Percentiles rank a stretch among this genome's conserved stretches.
phyloP scores from a whole-genome alignment of 1,140 invertebrate genomes.

The Lepeophtheirus salmonis region DNA sequence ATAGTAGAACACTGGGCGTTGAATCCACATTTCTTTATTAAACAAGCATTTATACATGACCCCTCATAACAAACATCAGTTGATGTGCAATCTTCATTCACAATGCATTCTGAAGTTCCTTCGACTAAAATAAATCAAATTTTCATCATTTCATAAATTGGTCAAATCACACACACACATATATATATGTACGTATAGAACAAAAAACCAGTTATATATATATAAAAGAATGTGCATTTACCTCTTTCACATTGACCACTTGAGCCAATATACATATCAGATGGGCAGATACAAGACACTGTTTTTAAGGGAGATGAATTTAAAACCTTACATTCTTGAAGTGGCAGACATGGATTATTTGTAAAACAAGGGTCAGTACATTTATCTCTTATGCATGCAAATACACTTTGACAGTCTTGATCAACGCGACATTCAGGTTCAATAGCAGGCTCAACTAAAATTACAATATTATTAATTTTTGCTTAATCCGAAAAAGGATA shows the following conservation, averaged over 20 bases:
- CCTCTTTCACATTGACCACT: conserved; percentile 6
- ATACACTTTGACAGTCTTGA: conserved; percentile 46
- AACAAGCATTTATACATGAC: not conserved
- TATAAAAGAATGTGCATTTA: not conserved
- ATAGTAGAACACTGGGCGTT: conserved; percentile 24
- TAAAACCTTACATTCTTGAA: not conserved
- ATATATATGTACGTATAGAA: conserved; percentile 32
- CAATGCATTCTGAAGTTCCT: conserved; percentile 38
- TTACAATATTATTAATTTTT: not conserved
- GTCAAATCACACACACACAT: too few species aligned
- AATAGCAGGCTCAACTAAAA: not conserved
- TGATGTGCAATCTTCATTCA: conserved; percentile 47
- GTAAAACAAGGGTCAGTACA: conserved; percentile 45
- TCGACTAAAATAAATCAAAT: not conserved
- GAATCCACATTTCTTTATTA: conserved; percentile 22
- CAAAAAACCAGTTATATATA: conserved; percentile 10
- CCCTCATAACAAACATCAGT: not conserved
- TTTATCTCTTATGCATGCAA: conserved; percentile 32
- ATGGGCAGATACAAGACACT: not conserved
- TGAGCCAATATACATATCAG: not conserved
- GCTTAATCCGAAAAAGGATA: too few species aligned
- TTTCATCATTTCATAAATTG: too few species aligned
- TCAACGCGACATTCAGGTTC: conserved; percentile 42
- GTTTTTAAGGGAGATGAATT: conserved; percentile 13
- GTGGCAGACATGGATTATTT: not conserved